Evolutionary conservation across 1,140 invertebrate species (phyloP).

Genomic region (Ceratosolen solmsi): DNA sequence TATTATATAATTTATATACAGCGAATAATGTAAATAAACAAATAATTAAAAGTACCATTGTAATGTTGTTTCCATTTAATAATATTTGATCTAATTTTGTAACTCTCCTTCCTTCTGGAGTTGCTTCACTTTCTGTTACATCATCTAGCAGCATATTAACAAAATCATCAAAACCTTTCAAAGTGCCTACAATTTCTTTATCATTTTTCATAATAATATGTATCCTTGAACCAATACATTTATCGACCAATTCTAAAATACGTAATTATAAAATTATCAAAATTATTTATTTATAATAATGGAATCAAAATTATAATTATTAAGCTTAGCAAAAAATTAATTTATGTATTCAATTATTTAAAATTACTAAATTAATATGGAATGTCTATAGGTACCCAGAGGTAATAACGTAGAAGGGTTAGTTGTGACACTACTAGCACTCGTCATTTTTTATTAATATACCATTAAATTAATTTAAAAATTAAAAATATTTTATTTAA

Average conservation of each 20-base stretch:
- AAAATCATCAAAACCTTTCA: conserved; percentile 99
- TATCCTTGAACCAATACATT: conserved; percentile 99
- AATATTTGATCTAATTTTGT: conserved; percentile 99
- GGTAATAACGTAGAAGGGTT: conserved; percentile 84
- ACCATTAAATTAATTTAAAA: conserved; percentile 5
- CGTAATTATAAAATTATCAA: conserved; percentile 82
- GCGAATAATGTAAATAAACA: conserved; percentile 14
- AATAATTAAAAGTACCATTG: conserved; percentile 82
- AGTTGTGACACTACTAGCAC: conserved; percentile 69
- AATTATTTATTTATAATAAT: neutral
- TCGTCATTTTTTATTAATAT: conserved; percentile 37
- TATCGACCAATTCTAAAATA: conserved; percentile 95
- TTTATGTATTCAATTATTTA: neutral
- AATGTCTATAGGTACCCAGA: conserved; percentile 72
- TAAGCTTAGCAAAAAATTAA: neutral
- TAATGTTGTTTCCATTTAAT: conserved; percentile 99
- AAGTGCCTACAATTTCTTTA: conserved; percentile 98
- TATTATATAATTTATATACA: conserved; percentile 11
- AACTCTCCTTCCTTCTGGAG: conserved; percentile 94
- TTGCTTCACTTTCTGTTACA: conserved; percentile 95
- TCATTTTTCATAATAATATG: conserved; percentile 99
- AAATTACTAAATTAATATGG: neutral
- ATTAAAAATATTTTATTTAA: neutral
- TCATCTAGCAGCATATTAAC: conserved; percentile 97
- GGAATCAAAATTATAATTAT: neutral